Evolutionary conservation across 1,140 invertebrate genomes (phyloP), one percentile per base, ranked within the genome.

Genomic region (Drosophila lacteicornis): DNA sequence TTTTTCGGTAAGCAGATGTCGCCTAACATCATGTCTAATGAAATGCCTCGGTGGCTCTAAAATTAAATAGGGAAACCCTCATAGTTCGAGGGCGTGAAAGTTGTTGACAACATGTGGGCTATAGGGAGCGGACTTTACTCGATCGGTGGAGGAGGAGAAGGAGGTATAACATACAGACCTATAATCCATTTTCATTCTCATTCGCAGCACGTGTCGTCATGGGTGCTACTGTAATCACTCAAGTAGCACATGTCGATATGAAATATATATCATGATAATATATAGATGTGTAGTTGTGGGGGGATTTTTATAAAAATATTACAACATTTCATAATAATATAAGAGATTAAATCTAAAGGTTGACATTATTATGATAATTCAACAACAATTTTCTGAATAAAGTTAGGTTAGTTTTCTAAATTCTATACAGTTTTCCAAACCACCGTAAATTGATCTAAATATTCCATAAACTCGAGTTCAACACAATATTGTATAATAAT

Each of bases 101-200:
- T 75, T 83, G 84, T 78, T 82, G 66, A 79, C 69, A 87, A 79
- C 69, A 87, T 87, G 84, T 80, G 83, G 84, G 83, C 53, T 46
- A 68, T 46, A 68, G 9, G 30, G 25, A 43, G 43, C 33, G 38
- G 55, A 61, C 38, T 45, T 46, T 13, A 19, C 25, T 9, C 15
- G 43, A 33, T 51, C 46, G 40, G 22, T 55, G 27, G 4, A n/a
- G 33, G 17, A 25, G 9, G 4, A n/a, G 33, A 15, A 25, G 9
- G 46, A 40, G 19, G 46, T 36, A 19, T 36, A 25, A 33, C 19
- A 61, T 38, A 38, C 30, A 22, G 38, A 55, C 19, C 27, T 36
- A 15, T 74, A 73, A 73, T 51, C 53, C 43, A 63, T 49, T 75
- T 22, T 45, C 40, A 61, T 47, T 65, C 36, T 45, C 40, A 61